Evolutionary conservation across 2,797 vertebrate genomes (phyloP), one percentile per base, ranked within the genome.

Genomic region (Scleropages formosus): DNA sequence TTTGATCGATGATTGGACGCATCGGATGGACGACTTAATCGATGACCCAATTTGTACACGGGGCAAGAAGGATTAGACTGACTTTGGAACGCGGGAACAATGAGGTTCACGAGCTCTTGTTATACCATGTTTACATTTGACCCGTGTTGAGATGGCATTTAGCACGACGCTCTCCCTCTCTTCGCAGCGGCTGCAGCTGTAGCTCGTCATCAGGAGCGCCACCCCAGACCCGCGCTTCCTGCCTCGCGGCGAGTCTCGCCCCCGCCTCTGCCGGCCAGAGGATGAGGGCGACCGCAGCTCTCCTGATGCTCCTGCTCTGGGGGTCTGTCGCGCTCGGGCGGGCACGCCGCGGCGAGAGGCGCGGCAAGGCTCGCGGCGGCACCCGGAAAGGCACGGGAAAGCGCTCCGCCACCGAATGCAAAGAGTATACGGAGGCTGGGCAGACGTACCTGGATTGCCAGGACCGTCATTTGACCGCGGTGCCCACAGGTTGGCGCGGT

Each of bases 381-480:
- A 84, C 81, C 56, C 86, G 87, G 78, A 79, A 80, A 0, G 84
- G 83, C 49, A 89, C 91, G 0, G 87, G 88, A 75, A 96, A 93
- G 66, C 95, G 95, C 10, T 95, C 93, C 1, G 87, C 88, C 51
- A 86, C 75, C 20, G 87, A 93, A 8, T 99, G 98, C 75, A 94
- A 94, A 65, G 92, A 93, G 76, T 98, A 96, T 82, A 86, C 75
- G 0, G 94, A 96, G 58, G 90, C 91, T 1, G 92, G 95, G 4
- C 95, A 98, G 82, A 98, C 96, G 84, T 96, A 94, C 82, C 87
- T 98, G 83, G 96, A 98, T 83, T 99, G 98, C 78, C 95, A 98
- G 88, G 95, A 97, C 84, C 93, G 88, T 78, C 94, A 94, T 78
- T 84, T 98, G 82, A 93, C 91, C 72, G 89, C 89, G 22, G 89